Conservation (phyloP, 1,140 invertebrate species). For the Amyelois transitella region DNA sequence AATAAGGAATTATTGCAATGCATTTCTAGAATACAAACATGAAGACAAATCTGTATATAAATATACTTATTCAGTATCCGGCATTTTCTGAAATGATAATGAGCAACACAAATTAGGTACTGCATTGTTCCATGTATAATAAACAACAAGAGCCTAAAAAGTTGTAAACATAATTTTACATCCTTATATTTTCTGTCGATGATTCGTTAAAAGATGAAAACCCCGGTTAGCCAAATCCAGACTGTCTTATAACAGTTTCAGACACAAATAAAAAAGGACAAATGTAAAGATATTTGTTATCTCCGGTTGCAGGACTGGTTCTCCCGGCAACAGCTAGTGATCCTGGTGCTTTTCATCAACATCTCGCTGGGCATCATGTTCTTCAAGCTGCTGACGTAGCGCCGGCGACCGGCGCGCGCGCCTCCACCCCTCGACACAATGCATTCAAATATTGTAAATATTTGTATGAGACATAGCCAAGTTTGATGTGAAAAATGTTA, state of each 20-base stretch:
- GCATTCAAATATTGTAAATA: constrained; percentile 41
- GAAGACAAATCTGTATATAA: too few relatives aligned
- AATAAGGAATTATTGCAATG: too few relatives aligned
- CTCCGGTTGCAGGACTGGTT: constrained; percentile 92
- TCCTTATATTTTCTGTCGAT: too few relatives aligned
- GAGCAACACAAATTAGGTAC: too few relatives aligned
- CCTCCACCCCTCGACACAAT: constrained; percentile 22
- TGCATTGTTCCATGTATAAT: too few relatives aligned
- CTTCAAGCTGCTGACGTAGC: constrained; percentile 96
- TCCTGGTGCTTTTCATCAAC: constrained; percentile 96
- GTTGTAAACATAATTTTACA: too few relatives aligned
- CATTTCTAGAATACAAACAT: too few relatives aligned
- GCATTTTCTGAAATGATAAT: too few relatives aligned
- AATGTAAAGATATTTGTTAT: neutral
- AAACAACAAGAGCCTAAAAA: too few relatives aligned
- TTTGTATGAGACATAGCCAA: constrained; percentile 33
- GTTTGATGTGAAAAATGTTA: constrained; percentile 37
- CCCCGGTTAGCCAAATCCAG: too few relatives aligned
- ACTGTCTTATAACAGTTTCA: neutral
- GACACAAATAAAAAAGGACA: neutral
- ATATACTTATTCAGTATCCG: too few relatives aligned
- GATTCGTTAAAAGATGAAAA: too few relatives aligned
- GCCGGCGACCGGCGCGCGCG: constrained; percentile 61
- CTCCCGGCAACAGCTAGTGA: constrained; percentile 95
- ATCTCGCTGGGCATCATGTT: constrained; percentile 97